Conservation (phyloP, 2,113 vertebrate species). For the Dasypus novemcinctus region DNA sequence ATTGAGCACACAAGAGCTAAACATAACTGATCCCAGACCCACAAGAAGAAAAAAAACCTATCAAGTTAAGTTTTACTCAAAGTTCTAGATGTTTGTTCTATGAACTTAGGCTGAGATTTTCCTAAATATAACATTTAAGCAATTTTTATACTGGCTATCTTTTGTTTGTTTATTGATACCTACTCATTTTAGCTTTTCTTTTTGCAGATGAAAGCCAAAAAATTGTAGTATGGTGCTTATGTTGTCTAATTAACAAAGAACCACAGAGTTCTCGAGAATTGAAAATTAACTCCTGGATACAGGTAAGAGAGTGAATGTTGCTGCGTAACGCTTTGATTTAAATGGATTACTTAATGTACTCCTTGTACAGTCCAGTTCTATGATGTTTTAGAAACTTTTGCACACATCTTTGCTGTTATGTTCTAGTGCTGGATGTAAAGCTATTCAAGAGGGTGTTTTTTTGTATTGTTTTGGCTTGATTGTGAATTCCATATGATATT, state of each 20-base stretch:
- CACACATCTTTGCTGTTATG: constrained; percentile 35
- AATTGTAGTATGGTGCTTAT: constrained; percentile 90
- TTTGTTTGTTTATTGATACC: constrained; percentile 35
- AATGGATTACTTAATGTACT: constrained; percentile 71
- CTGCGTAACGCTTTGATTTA: constrained; percentile 70
- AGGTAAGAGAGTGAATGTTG: constrained; percentile 83
- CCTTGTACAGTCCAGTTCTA: constrained; percentile 12
- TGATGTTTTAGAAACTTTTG: constrained; percentile 62
- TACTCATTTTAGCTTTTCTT: constrained; percentile 70
- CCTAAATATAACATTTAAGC: constrained; percentile 41
- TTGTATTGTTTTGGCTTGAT: too few relatives aligned
- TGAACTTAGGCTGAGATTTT: constrained; percentile 55
- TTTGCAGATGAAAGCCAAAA: constrained; percentile 87
- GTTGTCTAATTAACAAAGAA: constrained; percentile 89
- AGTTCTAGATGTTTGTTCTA: constrained; percentile 31
- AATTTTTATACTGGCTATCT: constrained; percentile 9
- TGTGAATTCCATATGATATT: background rate
- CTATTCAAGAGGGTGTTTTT: background rate
- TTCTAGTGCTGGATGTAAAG: background rate
- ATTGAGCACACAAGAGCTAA: constrained; percentile 1
- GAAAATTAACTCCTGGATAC: constrained; percentile 92
- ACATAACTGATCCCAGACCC: background rate
- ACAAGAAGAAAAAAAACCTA: constrained; percentile 5
- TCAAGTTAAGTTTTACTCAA: constrained; percentile 11
- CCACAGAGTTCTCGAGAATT: constrained; percentile 88